Evolutionary conservation across 2,797 vertebrate genomes (phyloP).

Genomic region (Catostomus latipinnis): DNA sequence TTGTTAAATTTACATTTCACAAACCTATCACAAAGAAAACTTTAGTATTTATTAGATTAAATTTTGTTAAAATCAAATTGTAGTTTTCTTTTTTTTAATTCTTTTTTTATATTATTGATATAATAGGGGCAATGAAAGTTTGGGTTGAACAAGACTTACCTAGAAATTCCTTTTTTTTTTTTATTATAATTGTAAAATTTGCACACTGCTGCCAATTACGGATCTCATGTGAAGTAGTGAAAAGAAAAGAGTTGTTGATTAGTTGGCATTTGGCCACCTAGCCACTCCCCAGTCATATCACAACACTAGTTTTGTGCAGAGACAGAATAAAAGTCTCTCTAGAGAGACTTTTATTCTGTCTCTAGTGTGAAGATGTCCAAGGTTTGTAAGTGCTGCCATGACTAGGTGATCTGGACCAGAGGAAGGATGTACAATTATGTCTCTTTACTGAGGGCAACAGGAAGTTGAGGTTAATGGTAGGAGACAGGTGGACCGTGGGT

Average conservation of each 20-base stretch:
- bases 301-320: slow-evolving; percentile 5
- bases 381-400: slow-evolving; percentile 30
- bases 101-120: too few relatives aligned
- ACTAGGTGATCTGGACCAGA: slow-evolving; percentile 22
- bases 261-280: slow-evolving; percentile 5
- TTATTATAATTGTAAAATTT: background rate
- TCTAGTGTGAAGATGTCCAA: slow-evolving; percentile 23
- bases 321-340: background rate
- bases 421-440: slow-evolving; percentile 39
- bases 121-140: background rate
- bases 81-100: too few relatives aligned
- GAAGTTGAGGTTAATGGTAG: slow-evolving; percentile 55
- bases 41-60: too few relatives aligned
- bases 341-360: too few relatives aligned
- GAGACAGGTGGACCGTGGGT: slow-evolving; percentile 50
- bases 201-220: background rate
- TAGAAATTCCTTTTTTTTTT: background rate
- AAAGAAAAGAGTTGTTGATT: background rate
- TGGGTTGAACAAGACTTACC: background rate
- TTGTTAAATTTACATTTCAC: too few relatives aligned
- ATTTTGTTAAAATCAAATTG: too few relatives aligned
- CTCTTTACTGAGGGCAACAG: slow-evolving; percentile 50
- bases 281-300: background rate
- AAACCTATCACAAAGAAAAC: too few relatives aligned
- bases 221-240: background rate